These are phyloP conservation scores for Pollenia amentaria DNA, from an alignment of 2,888 invertebrate genomes.

Conservation along the genomic window DNA sequence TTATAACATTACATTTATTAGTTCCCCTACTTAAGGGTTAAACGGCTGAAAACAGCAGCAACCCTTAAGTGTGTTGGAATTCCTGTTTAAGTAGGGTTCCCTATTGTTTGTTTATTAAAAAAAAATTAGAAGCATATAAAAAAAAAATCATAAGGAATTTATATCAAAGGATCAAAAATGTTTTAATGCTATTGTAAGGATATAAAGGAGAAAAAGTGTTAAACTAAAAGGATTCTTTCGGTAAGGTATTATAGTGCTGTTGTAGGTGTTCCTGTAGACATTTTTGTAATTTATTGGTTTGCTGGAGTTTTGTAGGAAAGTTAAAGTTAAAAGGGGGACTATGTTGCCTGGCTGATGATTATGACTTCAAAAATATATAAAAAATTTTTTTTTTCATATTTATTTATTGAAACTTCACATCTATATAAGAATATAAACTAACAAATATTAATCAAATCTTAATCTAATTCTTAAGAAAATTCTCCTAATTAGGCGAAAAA, in stretches of 20 bases:
- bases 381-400: no score
- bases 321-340: no score
- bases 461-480: no score
- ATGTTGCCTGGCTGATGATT: no score
- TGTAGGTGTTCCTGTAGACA: neutral
- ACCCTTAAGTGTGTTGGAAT: constrained; percentile 65
- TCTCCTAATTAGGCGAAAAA: no score
- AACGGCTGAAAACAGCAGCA: constrained; percentile 39
- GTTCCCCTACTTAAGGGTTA: constrained; percentile 73
- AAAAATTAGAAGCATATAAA: neutral
- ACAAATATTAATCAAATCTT: no score
- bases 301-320: no score
- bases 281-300: no score
- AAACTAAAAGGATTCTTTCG: constrained; percentile 17
- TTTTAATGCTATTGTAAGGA: neutral
- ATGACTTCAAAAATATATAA: no score
- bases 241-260: neutral
- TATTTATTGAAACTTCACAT: no score
- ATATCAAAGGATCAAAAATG: constrained; percentile 46
- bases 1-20: constrained; percentile 43
- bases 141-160: constrained; percentile 46
- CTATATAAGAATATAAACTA: no score
- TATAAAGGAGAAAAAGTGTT: constrained; percentile 17
- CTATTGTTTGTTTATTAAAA: constrained; percentile 31
- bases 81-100: constrained; percentile 49